Percentiles rank a stretch among this genome's conserved stretches.
These are phyloP conservation scores for Gymnarchus niloticus DNA, from an alignment of 2,113 vertebrate genomes.

Conservation along the genomic window DNA sequence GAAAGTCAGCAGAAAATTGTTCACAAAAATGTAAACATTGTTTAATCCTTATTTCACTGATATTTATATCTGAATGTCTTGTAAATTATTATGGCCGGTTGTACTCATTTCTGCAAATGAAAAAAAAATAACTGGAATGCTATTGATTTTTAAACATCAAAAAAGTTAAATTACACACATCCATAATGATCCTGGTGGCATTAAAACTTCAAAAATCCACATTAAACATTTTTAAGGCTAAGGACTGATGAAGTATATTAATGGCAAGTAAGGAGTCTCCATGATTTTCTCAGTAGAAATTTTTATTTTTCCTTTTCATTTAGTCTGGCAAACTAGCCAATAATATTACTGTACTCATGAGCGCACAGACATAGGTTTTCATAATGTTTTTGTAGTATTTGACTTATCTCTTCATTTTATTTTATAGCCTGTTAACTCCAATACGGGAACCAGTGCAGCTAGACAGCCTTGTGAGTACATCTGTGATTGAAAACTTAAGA, in stretches of 20 bases:
- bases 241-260: not conserved
- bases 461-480: constrained; percentile 8
- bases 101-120: too few relatives aligned
- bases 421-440: not conserved
- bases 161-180: not conserved
- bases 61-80: too few relatives aligned
- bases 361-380: not conserved
- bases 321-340: not conserved
- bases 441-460: not conserved
- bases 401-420: not conserved
- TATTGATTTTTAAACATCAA: not conserved
- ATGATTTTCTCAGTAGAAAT: not conserved
- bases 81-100: too few relatives aligned
- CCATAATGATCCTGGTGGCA: not conserved
- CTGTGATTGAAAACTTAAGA: not conserved
- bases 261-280: not conserved
- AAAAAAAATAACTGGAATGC: not conserved
- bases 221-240: not conserved
- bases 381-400: not conserved
- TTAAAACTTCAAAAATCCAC: not conserved
- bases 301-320: not conserved
- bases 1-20: not conserved
- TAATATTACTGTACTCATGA: not conserved
- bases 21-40: too few relatives aligned
- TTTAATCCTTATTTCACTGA: too few relatives aligned